Evolutionary conservation across 2,888 invertebrate species (phyloP), one percentile per base, ranked within the genome.

Genomic region (Zygothrica quintamaculata): DNA sequence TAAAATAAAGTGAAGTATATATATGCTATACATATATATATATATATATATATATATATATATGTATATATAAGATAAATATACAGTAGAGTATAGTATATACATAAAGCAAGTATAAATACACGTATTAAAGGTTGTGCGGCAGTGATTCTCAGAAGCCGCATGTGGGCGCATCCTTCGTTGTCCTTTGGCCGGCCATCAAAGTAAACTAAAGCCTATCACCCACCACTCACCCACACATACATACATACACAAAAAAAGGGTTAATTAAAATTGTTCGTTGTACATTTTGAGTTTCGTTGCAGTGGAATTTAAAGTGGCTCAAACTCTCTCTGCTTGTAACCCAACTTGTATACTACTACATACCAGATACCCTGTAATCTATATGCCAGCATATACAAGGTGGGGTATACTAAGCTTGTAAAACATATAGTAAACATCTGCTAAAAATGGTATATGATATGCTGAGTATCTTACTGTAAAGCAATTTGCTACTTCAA

Each of bases 231-330:
- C 34, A 5, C 34, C 34, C 34, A n/a, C 34, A 11, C 6, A 5
- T n/a, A 5, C 34, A 3, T 12, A n/a, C 34, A 4, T 9, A 3
- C 3, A 36, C 1, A 8, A 39, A 44, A 59, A 60, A 58, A 73
- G 48, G 74, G 62, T 68, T 71, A 74, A 73, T 74, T 73, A 73
- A 74, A 74, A 53, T 48, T 50, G 47, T 44, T 15, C 34, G 36
- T 39, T 37, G 61, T 47, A 34, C 53, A 36, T 50, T 67, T 43
- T 26, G 73, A 53, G 68, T 16, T 53, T 44, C 33, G 11, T 5
- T 15, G 25, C 25, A 37, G 13, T 31, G 42, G 34, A 39, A 50
- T 51, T 51, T 26, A 22, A 37, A 40, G 55, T 15, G 22, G 37
- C 51, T 52, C 46, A 31, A 39, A 48, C 29, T 11, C 26, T n/a